These are phyloP conservation scores for Gorilla gorilla DNA, from an alignment of 2,113 vertebrate genomes.

Conservation along the genomic window DNA sequence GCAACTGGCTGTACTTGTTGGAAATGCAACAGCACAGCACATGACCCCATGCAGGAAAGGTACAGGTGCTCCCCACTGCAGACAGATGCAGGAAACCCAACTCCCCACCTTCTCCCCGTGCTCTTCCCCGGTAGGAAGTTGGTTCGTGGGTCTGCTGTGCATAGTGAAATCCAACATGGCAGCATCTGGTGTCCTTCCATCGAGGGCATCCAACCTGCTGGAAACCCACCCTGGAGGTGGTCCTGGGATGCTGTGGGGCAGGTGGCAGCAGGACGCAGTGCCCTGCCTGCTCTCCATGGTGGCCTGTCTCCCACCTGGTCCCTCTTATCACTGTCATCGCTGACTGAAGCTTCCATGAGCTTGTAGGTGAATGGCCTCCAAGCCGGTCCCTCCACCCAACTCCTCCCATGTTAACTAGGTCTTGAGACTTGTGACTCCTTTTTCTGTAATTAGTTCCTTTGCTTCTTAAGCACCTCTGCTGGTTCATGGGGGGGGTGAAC, in stretches of 20 bases:
- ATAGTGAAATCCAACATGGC: background rate
- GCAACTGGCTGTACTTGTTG: background rate
- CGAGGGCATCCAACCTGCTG: fast-evolving
- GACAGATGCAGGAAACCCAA: background rate
- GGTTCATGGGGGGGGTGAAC: background rate
- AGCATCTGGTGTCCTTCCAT: background rate
- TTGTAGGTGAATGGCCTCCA: background rate
- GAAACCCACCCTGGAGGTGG: background rate
- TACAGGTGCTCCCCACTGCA: background rate
- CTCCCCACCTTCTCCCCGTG: fast-evolving
- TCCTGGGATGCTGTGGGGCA: no score
- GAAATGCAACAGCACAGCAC: background rate
- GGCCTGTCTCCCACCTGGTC: no score
- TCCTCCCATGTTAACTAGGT: no score
- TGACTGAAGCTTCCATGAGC: no score
- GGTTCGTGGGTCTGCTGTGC: fast-evolving
- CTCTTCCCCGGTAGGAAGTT: background rate
- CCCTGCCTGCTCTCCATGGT: background rate
- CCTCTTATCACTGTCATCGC: background rate
- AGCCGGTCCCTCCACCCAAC: background rate
- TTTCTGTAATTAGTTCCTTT: no score
- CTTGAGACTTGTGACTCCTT: fast-evolving
- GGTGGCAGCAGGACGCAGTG: background rate
- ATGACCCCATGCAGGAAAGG: background rate
- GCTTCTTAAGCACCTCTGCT: background rate